Evolutionary conservation across 1,140 invertebrate genomes (phyloP).

Genomic region (Bombus balteatus): DNA sequence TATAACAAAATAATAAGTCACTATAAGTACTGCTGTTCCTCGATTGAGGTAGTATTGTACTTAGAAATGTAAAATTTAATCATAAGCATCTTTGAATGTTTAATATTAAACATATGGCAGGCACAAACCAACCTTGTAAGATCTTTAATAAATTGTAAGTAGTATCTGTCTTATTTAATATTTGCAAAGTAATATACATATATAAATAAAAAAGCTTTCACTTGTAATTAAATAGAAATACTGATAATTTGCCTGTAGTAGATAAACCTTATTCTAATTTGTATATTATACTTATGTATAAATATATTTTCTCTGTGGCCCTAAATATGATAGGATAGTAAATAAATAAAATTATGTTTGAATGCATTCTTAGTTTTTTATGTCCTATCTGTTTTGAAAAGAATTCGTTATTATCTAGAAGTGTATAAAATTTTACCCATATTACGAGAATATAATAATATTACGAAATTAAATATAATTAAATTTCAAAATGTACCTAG

Average conservation of each 20-base stretch:
- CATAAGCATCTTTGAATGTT: conserved; percentile 17
- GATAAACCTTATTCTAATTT: conserved; percentile 25
- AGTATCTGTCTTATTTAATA: conserved; percentile 8
- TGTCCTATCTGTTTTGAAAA: too few relatives aligned
- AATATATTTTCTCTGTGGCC: conserved; percentile 13
- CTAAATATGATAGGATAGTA: conserved; percentile 31
- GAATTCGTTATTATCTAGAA: background rate
- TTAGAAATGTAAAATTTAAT: conserved; percentile 21
- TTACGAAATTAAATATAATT: background rate
- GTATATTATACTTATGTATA: conserved; percentile 36
- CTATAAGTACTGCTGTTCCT: conserved; percentile 12
- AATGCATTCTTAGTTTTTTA: background rate
- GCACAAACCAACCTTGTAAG: background rate
- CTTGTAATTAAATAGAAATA: conserved; percentile 27
- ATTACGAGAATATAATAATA: background rate
- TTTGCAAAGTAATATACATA: conserved; percentile 9
- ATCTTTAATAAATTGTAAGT: conserved; percentile 14
- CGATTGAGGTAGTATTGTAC: conserved; percentile 17
- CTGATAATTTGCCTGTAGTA: conserved; percentile 18
- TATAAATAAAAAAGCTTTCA: conserved; percentile 27
- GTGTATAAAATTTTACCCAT: background rate
- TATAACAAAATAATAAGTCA: background rate
- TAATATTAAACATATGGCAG: conserved; percentile 14
- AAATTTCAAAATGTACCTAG: background rate
- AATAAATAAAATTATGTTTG: conserved; percentile 49